Evolutionary conservation across 2,113 vertebrate species (phyloP).

Genomic region (Morone chrysops): DNA sequence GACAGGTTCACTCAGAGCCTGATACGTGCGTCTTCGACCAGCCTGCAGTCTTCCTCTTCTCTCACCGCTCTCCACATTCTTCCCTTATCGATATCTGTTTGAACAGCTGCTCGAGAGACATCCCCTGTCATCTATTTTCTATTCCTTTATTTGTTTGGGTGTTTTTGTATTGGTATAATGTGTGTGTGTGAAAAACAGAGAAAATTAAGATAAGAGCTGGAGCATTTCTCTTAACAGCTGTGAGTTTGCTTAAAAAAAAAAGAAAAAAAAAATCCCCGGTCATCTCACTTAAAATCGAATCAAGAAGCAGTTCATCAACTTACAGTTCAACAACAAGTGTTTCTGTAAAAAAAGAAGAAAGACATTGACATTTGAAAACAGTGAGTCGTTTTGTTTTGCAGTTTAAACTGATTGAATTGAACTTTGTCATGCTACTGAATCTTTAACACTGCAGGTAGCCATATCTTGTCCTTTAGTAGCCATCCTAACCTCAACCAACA

Average conservation of each 20-base stretch:
- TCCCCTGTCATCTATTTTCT: not conserved
- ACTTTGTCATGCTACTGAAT: constrained; percentile 66
- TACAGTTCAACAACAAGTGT: not conserved
- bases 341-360: not conserved
- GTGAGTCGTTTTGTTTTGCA: constrained; percentile 15
- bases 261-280: not conserved
- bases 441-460: constrained; percentile 66
- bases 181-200: constrained; percentile 28
- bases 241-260: not conserved
- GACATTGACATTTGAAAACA: constrained; percentile 9
- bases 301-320: constrained; percentile 25
- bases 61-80: constrained; percentile 41
- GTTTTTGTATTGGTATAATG: not conserved
- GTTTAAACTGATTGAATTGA: constrained; percentile 27
- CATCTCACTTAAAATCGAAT: not conserved
- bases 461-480: constrained; percentile 63
- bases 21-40: constrained; percentile 8
- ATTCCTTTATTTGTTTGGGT: not conserved
- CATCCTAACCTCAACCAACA: constrained; percentile 56
- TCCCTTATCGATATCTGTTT: constrained; percentile 48
- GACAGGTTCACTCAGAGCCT: constrained; percentile 8
- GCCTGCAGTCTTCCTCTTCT: constrained; percentile 72
- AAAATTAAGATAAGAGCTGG: constrained; percentile 5
- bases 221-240: constrained; percentile 2
- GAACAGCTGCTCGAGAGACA: constrained; percentile 71